phyloP scores from a whole-genome alignment of 1,140 invertebrate genomes.

The Nasonia giraulti region DNA sequence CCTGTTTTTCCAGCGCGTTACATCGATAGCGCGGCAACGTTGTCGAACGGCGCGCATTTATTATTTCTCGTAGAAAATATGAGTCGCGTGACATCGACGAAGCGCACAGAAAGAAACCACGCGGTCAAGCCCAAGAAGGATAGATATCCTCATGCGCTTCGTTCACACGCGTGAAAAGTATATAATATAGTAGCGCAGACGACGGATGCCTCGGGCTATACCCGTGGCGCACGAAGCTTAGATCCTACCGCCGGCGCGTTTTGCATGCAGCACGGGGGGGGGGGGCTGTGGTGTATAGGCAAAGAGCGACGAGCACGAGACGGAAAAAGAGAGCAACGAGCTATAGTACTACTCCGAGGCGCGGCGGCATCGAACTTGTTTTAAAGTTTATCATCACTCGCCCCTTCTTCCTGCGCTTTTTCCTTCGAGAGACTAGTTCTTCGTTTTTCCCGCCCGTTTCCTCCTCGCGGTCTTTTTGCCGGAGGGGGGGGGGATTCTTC shows the following conservation, averaged over 20 bases:
- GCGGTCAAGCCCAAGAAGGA: background rate
- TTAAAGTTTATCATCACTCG: slow-evolving; percentile 67
- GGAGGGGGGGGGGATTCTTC: background rate
- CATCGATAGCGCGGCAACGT: background rate
- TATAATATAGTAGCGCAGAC: background rate
- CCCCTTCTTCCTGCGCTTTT: slow-evolving; percentile 4
- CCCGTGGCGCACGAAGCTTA: background rate
- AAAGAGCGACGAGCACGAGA: background rate
- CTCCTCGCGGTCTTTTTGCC: background rate
- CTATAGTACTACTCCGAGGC: background rate
- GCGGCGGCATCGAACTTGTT: slow-evolving; percentile 57
- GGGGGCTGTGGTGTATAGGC: background rate
- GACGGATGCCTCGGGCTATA: slow-evolving; percentile 2
- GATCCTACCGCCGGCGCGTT: background rate
- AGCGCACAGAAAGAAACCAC: background rate
- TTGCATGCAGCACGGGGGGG: slow-evolving; percentile 22
- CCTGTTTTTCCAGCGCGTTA: background rate
- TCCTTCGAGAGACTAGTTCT: slow-evolving; percentile 9
- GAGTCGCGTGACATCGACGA: background rate
- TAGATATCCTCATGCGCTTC: background rate
- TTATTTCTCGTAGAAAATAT: background rate
- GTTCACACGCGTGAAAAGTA: background rate
- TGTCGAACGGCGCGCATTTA: background rate
- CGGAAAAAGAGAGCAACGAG: background rate
- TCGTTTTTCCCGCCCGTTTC: background rate